Base-by-base conservation (phyloP, 2,888 invertebrate species). In the Chymomyza fuscimana region DNA sequence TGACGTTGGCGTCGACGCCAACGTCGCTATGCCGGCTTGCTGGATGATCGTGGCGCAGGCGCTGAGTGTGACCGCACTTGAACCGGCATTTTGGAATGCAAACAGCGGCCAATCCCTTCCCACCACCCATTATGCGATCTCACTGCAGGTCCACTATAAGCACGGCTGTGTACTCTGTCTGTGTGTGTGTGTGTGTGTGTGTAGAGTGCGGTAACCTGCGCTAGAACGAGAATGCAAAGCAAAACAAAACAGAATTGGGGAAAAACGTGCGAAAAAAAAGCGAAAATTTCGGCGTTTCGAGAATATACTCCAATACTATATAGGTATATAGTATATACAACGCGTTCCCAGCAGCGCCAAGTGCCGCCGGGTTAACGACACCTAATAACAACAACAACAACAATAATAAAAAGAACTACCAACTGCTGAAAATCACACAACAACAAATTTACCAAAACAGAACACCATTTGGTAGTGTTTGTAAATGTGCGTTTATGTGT, bases 221-320 rank as follows among this genome's bases (percentile, higher is more conserved):
- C 54, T 19, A 40, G 29, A 59, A 51, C 10, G 65, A 69, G 85
- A 84, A 86, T 73, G 76, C 58, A 69, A 74, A 80, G 85, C 64
- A 87, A 86, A 84, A 84, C 82, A 87, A 82, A 82, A 76, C 78
- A 72, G 72, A 82, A 80, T 79, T 77, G 73, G 78, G 73, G 70
- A 82, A 82, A 83, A 81, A 84, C 81, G 83, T 81, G 86, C 81
- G 83, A 86, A 86, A 85, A 85, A 81, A 83, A 84, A 81, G 79
- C 77, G 78, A 82, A 84, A 86, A 81, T 73, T 73, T 67, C 65
- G 60, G 51, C 66, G 65, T 71, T 54, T 77, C 61, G 76, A 75
- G 78, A 83, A 78, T 22, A 46, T 7, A 46, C 12, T 46, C 40
- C 32, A 5, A 32, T 1, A 32, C 7, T 32, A 32, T 32, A 32